Evolutionary conservation across 2,888 invertebrate species (phyloP).

Genomic region (Nephrotoma guestfalica): DNA sequence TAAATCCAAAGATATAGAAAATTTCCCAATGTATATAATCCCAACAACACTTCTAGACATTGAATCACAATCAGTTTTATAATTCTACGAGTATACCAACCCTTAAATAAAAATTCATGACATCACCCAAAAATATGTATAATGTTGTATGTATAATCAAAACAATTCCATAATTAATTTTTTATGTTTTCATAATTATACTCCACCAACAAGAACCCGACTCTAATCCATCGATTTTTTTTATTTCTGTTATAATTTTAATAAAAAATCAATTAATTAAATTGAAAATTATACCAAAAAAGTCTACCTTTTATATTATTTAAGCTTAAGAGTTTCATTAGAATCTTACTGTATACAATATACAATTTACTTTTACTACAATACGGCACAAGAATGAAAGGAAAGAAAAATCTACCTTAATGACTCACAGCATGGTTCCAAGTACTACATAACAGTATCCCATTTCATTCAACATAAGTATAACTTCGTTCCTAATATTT

Average conservation of each 20-base stretch:
- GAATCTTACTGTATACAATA: background rate
- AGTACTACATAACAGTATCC: background rate
- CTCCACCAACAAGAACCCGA: background rate
- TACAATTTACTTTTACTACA: background rate
- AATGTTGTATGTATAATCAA: background rate
- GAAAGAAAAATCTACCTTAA: background rate
- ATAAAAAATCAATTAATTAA: background rate
- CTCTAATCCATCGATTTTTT: background rate
- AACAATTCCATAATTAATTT: background rate
- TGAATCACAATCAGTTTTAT: background rate
- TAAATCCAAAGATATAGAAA: background rate
- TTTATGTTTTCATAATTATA: background rate
- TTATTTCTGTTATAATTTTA: background rate
- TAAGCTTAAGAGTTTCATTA: background rate
- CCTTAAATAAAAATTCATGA: background rate
- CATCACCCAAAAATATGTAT: background rate
- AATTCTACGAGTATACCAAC: background rate
- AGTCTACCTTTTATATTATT: background rate
- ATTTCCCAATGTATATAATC: background rate
- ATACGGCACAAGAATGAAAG: background rate
- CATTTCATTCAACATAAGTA: background rate
- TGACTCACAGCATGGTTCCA: background rate
- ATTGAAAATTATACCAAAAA: background rate
- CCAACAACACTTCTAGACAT: background rate
- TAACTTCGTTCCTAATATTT: background rate